These are phyloP conservation scores for Cecropterus lyciades DNA, from an alignment of 1,140 invertebrate species.

Conservation along the genomic window DNA sequence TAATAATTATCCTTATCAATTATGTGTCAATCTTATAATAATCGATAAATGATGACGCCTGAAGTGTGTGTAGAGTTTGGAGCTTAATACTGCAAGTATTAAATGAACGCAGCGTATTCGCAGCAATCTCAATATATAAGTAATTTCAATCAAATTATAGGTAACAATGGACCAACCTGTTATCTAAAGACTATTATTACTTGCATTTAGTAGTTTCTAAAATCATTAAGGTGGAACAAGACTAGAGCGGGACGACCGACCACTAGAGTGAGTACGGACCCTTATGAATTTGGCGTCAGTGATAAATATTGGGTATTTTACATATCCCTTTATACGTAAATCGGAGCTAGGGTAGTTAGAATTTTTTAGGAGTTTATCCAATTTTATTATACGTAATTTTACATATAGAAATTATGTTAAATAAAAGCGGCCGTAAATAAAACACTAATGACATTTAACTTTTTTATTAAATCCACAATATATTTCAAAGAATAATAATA, in stretches of 20 bases:
- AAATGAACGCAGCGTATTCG: too few species aligned
- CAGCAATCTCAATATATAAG: too few species aligned
- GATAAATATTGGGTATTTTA: not conserved
- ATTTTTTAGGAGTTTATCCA: not conserved
- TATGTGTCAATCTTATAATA: too few species aligned
- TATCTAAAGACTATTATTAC: not conserved
- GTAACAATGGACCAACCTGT: too few species aligned
- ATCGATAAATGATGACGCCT: too few species aligned
- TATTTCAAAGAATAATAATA: constrained; percentile 83
- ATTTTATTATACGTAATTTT: not conserved
- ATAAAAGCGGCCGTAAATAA: constrained; percentile 46
- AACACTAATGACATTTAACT: constrained; percentile 69
- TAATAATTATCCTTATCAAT: too few species aligned
- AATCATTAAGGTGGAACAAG: not conserved
- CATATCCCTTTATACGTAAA: not conserved
- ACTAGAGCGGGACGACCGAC: not conserved
- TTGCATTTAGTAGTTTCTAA: not conserved
- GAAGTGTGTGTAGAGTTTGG: too few species aligned
- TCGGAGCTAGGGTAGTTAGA: not conserved
- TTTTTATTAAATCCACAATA: constrained; percentile 84
- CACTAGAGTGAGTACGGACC: not conserved
- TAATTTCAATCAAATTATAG: too few species aligned
- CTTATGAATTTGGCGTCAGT: too few species aligned
- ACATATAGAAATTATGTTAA: not conserved
- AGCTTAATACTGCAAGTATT: too few species aligned